phyloP scores from a whole-genome alignment of 2,888 invertebrate genomes.

The Drosophila lacicola region DNA sequence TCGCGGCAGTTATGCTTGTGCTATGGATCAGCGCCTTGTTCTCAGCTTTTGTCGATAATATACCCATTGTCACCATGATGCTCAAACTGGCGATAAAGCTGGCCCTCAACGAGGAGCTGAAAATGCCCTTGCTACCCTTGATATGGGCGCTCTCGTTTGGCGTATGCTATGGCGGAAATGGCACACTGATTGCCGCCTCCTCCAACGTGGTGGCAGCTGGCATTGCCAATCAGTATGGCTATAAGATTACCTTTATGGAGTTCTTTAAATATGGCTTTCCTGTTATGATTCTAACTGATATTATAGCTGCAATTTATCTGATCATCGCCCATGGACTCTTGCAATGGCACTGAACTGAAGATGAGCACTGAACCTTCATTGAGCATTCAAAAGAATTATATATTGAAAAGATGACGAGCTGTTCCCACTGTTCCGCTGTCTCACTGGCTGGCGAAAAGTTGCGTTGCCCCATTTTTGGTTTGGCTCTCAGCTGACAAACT shows the following conservation, averaged over 20 bases:
- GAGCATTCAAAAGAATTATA: background rate
- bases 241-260: slow-evolving; percentile 92
- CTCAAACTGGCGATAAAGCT: slow-evolving; percentile 90
- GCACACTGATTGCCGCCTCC: slow-evolving; percentile 95
- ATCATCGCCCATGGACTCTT: slow-evolving; percentile 89
- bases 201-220: slow-evolving; percentile 96
- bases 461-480: slow-evolving; percentile 33
- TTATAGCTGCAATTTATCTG: slow-evolving; percentile 89
- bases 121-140: slow-evolving; percentile 91
- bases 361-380: background rate
- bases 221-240: slow-evolving; percentile 95
- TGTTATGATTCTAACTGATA: slow-evolving; percentile 89
- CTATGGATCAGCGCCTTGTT: slow-evolving; percentile 93
- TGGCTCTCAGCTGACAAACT: slow-evolving; percentile 42
- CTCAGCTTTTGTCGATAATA: slow-evolving; percentile 96
- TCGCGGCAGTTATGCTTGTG: slow-evolving; percentile 90
- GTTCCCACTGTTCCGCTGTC: background rate
- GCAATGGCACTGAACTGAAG: slow-evolving; percentile 86
- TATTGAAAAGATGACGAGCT: background rate
- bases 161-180: slow-evolving; percentile 96
- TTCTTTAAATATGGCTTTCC: slow-evolving; percentile 94
- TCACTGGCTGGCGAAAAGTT: slow-evolving; percentile 30
- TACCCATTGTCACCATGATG: slow-evolving; percentile 97
- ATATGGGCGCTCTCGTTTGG: slow-evolving; percentile 95
- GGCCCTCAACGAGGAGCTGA: slow-evolving; percentile 88